Evolutionary conservation across 1,140 invertebrate species (phyloP).

Genomic region (Vanessa tameamea): DNA sequence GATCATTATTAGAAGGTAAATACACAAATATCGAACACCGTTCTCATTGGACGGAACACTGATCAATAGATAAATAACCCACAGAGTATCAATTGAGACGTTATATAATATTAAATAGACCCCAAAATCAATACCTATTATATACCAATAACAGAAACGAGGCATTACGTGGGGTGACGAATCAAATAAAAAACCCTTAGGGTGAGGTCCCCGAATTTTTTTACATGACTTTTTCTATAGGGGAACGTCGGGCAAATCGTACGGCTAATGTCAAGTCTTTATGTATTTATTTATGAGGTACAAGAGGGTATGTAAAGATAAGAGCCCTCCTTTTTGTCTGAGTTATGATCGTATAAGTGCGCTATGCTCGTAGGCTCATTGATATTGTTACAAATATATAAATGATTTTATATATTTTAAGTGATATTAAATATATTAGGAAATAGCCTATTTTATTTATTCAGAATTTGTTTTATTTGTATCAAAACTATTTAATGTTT

Average conservation of each 20-base stretch:
- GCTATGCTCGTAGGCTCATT: no score
- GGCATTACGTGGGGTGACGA: constrained; percentile 51
- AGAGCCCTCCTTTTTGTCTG: constrained; percentile 11
- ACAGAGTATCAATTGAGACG: constrained; percentile 16
- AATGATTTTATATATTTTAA: no score
- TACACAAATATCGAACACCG: not conserved
- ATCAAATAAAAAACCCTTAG: constrained; percentile 46
- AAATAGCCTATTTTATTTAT: no score
- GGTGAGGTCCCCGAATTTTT: constrained; percentile 48
- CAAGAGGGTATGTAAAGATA: constrained; percentile 32
- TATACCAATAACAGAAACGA: constrained; percentile 54
- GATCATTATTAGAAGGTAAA: no score
- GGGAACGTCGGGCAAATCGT: constrained; percentile 41
- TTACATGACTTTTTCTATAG: constrained; percentile 48
- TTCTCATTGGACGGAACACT: not conserved
- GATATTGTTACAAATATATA: no score
- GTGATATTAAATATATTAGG: no score
- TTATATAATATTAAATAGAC: constrained; percentile 29
- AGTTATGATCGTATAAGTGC: no score
- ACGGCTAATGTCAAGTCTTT: constrained; percentile 42
- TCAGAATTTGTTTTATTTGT: no score
- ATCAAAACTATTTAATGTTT: no score
- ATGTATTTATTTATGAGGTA: constrained; percentile 51
- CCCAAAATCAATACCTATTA: constrained; percentile 54
- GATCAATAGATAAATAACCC: constrained; percentile 5